These are phyloP conservation scores for Poliocrania exsul DNA, from an alignment of 2,797 vertebrate species.

Conservation along the genomic window DNA sequence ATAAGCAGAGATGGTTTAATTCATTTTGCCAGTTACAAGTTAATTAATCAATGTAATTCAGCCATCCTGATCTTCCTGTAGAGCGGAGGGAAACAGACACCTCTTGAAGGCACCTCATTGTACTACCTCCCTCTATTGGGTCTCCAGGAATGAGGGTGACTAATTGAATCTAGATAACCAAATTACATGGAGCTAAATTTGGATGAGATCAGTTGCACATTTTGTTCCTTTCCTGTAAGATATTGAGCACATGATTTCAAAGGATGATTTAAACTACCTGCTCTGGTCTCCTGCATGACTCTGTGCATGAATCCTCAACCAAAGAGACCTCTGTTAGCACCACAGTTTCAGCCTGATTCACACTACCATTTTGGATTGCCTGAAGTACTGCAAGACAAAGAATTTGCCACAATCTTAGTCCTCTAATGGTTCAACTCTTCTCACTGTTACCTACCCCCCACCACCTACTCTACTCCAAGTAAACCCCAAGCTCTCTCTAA, in stretches of 20 bases:
- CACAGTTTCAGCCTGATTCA: not conserved
- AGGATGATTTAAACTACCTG: not conserved
- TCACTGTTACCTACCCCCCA: not conserved
- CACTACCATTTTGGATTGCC: not conserved
- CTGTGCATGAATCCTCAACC: not conserved
- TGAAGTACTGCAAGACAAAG: not conserved
- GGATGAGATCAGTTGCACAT: not conserved
- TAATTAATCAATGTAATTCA: slow-evolving; percentile 10
- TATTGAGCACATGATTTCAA: not conserved
- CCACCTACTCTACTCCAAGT: not conserved
- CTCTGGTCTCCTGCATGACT: not conserved
- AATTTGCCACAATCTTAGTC: not conserved
- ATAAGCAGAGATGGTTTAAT: not conserved
- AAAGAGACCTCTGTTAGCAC: not conserved
- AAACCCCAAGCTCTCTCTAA: not conserved
- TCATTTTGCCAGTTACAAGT: not conserved
- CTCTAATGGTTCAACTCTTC: not conserved
- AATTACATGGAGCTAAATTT: not conserved
- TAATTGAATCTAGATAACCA: slow-evolving; percentile 2
- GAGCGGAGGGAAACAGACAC: not conserved
- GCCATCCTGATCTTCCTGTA: not conserved
- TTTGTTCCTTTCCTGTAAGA: not conserved
- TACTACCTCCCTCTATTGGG: not conserved
- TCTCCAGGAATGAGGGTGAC: not conserved
- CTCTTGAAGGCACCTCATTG: not conserved